Evolutionary conservation across 2,113 vertebrate species (phyloP).

Genomic region (Anolis carolinensis): DNA sequence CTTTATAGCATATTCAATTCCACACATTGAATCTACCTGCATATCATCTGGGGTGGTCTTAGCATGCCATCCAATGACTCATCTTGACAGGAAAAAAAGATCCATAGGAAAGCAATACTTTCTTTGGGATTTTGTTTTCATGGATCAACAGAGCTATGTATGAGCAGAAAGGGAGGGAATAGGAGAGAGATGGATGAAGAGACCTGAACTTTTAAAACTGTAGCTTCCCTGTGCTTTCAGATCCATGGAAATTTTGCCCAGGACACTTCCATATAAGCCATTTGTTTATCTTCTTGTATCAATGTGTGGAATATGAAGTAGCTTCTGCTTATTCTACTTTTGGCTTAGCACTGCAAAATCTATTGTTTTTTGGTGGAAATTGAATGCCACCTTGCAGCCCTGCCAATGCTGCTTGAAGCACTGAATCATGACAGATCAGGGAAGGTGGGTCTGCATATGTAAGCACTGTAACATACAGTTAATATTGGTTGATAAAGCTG

Average conservation of each 20-base stretch:
- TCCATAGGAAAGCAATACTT: neutral
- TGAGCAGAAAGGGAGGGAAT: no score
- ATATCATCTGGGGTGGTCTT: neutral
- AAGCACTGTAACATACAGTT: constrained; percentile 57
- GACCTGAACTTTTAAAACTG: constrained; percentile 3
- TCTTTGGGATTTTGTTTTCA: neutral
- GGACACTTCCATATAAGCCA: constrained; percentile 20
- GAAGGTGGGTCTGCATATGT: constrained; percentile 61
- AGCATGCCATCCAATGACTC: neutral
- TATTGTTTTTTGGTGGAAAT: constrained; percentile 60
- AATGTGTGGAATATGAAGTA: constrained; percentile 64
- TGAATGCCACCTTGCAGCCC: constrained; percentile 41
- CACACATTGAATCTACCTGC: neutral
- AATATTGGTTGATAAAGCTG: constrained; percentile 67
- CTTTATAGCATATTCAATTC: neutral
- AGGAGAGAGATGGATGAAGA: no score
- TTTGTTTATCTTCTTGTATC: constrained; percentile 66
- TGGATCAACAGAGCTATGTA: neutral
- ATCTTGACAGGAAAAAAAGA: neutral
- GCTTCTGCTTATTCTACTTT: constrained; percentile 70
- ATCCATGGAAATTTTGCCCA: constrained; percentile 27
- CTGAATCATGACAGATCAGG: constrained; percentile 71
- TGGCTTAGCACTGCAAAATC: constrained; percentile 66
- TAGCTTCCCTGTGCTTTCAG: constrained; percentile 16
- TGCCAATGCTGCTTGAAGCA: constrained; percentile 49